These are phyloP conservation scores for Drosophila jambulina DNA, from an alignment of 1,140 invertebrate species.

Conservation along the genomic window DNA sequence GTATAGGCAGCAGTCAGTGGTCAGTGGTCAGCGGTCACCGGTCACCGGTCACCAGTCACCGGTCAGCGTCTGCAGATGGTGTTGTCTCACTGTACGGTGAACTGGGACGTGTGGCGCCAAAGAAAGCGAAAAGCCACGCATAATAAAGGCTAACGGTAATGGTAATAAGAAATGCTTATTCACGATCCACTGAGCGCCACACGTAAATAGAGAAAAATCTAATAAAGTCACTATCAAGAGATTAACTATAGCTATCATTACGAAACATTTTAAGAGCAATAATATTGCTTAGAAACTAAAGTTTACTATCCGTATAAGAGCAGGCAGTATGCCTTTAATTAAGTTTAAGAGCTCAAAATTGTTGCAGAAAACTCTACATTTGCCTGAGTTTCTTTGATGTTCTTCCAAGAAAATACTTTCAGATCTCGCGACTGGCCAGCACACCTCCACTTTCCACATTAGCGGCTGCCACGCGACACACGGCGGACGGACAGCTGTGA, in stretches of 20 bases:
- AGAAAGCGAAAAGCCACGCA: constrained; percentile 61
- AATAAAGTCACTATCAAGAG: background rate
- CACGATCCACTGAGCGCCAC: constrained; percentile 35
- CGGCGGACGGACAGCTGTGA: constrained; percentile 17
- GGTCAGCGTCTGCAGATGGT: constrained; percentile 25
- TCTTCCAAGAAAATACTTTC: constrained; percentile 8
- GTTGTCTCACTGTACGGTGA: constrained; percentile 23
- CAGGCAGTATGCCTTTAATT: too few species aligned
- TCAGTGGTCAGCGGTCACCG: constrained; percentile 15
- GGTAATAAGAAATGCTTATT: constrained; percentile 53
- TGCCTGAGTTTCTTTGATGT: background rate
- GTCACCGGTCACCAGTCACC: constrained; percentile 53
- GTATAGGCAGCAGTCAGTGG: constrained; percentile 18
- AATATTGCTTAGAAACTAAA: background rate
- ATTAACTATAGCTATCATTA: background rate
- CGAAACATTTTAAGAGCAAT: background rate
- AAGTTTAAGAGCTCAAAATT: background rate
- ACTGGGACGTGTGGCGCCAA: constrained; percentile 33
- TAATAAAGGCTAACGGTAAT: constrained; percentile 48
- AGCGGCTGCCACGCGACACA: constrained; percentile 50
- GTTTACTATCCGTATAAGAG: too few species aligned
- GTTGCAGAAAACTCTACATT: background rate
- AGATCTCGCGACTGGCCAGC: background rate
- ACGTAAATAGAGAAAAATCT: constrained; percentile 2
- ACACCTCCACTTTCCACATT: constrained; percentile 22